A percentile compares a stretch with the other conserved stretches of the same genome.
These are phyloP conservation scores for Pseudococcus viburni DNA, from an alignment of 2,888 invertebrate genomes.

Conservation along the genomic window DNA sequence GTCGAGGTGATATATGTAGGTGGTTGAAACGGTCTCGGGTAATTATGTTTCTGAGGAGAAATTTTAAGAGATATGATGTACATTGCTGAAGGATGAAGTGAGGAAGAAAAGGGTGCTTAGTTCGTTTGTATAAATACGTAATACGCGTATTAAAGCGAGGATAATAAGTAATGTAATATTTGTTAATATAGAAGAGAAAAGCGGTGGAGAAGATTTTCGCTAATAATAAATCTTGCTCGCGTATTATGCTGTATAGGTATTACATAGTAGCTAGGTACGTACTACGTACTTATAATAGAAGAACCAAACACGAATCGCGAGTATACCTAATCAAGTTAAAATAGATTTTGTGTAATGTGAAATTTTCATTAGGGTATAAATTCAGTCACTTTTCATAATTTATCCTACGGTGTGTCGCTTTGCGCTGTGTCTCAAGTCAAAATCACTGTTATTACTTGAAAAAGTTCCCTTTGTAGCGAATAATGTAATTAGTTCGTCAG, in stretches of 20 bases:
- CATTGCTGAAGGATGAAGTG: background rate
- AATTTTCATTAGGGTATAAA: constrained; percentile 51
- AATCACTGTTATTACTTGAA: constrained; percentile 23
- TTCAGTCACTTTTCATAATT: constrained; percentile 40
- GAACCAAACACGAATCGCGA: constrained; percentile 14
- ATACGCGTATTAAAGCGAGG: background rate
- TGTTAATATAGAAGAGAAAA: background rate
- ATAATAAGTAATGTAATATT: constrained; percentile 4
- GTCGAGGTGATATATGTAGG: background rate
- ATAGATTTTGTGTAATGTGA: constrained; percentile 48
- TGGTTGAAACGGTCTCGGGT: background rate
- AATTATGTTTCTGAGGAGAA: background rate
- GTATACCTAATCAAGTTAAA: constrained; percentile 31
- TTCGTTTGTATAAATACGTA: background rate
- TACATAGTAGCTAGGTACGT: background rate
- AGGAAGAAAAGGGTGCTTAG: background rate
- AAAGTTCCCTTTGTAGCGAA: constrained; percentile 1
- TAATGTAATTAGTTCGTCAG: constrained; percentile 14
- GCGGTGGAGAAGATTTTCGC: background rate
- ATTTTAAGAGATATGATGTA: background rate
- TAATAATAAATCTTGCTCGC: constrained; percentile 25
- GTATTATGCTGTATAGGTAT: background rate
- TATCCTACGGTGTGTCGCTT: background rate
- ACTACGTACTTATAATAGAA: background rate
- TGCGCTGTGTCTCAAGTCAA: background rate